A percentile compares a stretch with the other conserved stretches of the same genome.
phyloP scores from a whole-genome alignment of 2,113 vertebrate species.

The Spheniscus mendiculus region DNA sequence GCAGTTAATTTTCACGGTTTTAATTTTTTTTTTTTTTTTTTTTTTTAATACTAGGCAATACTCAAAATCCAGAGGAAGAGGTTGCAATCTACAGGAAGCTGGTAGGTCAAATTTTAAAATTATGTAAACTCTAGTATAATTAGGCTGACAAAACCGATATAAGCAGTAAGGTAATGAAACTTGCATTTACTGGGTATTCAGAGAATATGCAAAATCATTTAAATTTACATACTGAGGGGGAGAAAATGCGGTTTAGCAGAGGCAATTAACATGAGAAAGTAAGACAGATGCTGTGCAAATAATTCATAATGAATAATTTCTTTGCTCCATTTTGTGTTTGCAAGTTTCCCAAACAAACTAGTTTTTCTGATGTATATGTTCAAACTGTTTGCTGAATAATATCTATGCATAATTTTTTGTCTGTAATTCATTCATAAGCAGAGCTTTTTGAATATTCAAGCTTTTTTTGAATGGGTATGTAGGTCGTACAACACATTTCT shows the following conservation, averaged over 20 bases:
- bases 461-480: conserved; percentile 34
- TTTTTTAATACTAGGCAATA: neutral
- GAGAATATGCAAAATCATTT: conserved; percentile 63
- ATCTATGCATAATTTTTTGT: conserved; percentile 53
- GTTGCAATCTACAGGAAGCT: conserved; percentile 12
- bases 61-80: neutral
- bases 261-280: conserved; percentile 68
- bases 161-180: conserved; percentile 32
- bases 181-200: conserved; percentile 60
- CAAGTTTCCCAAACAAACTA: conserved; percentile 68
- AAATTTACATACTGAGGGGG: conserved; percentile 62
- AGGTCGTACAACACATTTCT: conserved; percentile 40
- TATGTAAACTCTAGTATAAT: conserved; percentile 30
- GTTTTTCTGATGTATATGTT: conserved; percentile 68
- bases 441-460: conserved; percentile 58
- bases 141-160: conserved; percentile 30
- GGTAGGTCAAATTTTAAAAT: conserved; percentile 35
- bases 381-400: conserved; percentile 65
- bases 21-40: no score
- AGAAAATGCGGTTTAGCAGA: conserved; percentile 60
- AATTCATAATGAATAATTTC: conserved; percentile 71
- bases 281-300: conserved; percentile 69
- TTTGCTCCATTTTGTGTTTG: conserved; percentile 64
- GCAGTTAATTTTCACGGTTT: neutral
- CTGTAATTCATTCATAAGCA: conserved; percentile 63